Conservation (phyloP, 1,140 invertebrate genomes). For the Andricus grossulariae region DNA sequence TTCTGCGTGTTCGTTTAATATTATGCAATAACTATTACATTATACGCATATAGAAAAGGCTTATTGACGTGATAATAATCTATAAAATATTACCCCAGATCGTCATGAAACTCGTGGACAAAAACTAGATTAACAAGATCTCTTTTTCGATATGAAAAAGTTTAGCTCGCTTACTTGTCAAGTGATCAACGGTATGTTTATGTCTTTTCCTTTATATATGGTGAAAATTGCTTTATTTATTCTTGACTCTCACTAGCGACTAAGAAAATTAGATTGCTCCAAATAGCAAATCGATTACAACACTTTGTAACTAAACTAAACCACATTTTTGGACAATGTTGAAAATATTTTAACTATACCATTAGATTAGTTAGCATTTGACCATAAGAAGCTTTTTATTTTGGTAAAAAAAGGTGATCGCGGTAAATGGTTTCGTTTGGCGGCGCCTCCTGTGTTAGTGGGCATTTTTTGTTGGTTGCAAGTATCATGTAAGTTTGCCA, state of each 20-base stretch:
- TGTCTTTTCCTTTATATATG: neutral
- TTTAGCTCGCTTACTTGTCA: conserved; percentile 28
- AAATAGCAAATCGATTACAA: conserved; percentile 20
- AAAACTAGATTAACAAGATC: conserved; percentile 27
- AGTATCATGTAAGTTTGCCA: conserved; percentile 15
- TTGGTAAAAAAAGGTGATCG: neutral
- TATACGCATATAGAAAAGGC: conserved; percentile 43
- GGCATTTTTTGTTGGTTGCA: conserved; percentile 4
- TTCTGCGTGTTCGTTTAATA: neutral
- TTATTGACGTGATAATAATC: conserved; percentile 48
- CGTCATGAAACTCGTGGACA: conserved; percentile 22
- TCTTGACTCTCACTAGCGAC: neutral
- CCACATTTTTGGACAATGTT: neutral
- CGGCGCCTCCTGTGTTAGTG: conserved; percentile 14
- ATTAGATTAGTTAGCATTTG: neutral
- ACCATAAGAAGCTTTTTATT: neutral
- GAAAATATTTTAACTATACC: conserved; percentile 5
- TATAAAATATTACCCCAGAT: conserved; percentile 37
- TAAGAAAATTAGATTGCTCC: conserved; percentile 20
- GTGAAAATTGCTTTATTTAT: conserved; percentile 18
- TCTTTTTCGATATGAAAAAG: neutral
- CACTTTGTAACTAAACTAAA: neutral
- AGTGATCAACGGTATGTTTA: neutral
- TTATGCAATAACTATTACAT: conserved; percentile 39
- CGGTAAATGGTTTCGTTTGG: conserved; percentile 12